A percentile compares a stretch with the other conserved stretches of the same genome.
Conservation (phyloP, 1,140 invertebrate genomes). For the Formica selysi region DNA sequence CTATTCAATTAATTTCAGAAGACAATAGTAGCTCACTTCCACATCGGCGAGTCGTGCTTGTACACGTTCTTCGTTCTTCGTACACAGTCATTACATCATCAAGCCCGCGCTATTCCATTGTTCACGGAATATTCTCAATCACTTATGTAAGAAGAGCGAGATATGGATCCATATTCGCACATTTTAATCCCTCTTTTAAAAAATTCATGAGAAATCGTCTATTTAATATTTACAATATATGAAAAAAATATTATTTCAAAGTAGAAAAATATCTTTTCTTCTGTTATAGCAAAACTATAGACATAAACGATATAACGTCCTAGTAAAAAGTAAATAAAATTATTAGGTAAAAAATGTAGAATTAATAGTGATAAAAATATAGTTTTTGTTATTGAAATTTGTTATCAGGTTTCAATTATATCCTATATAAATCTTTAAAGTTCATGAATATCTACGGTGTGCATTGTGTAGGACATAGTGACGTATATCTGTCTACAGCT, state of each 20-base stretch:
- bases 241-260: neutral
- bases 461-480: neutral
- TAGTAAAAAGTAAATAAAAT: neutral
- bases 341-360: neutral
- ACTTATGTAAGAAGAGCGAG: neutral
- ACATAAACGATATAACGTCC: neutral
- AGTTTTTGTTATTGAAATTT: neutral
- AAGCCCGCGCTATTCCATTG: neutral
- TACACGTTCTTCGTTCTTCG: neutral
- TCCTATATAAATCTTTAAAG: neutral
- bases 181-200: neutral
- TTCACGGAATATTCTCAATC: conserved; percentile 3
- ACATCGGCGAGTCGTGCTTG: conserved; percentile 48
- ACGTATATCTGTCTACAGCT: neutral
- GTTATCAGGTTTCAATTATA: neutral
- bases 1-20: conserved; percentile 75
- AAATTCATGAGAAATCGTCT: neutral
- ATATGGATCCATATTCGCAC: neutral
- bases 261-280: too few relatives aligned
- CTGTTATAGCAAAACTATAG: too few relatives aligned
- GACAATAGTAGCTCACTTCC: conserved; percentile 72
- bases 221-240: too few relatives aligned
- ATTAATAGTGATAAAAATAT: neutral
- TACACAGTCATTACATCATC: conserved; percentile 52
- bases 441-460: neutral